phyloP scores from a whole-genome alignment of 2,888 invertebrate genomes.

The Pseudoips prasinana region DNA sequence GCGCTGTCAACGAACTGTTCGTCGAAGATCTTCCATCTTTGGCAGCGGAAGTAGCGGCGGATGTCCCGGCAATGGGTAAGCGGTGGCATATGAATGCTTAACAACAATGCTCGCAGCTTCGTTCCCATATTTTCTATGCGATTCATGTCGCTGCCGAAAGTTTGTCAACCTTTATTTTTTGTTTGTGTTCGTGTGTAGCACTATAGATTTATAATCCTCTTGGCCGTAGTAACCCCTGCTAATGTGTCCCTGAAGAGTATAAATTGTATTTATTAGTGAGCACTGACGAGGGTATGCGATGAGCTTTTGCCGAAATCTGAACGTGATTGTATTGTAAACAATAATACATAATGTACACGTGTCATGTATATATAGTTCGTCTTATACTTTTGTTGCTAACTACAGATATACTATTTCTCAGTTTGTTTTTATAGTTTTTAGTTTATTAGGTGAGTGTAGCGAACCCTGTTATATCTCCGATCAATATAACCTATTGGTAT shows the following conservation, averaged over 20 bases:
- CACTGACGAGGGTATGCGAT: slow-evolving; percentile 25
- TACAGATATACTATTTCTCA: no score
- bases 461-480: no score
- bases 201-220: slow-evolving; percentile 31
- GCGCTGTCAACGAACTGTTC: slow-evolving; percentile 74
- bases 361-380: no score
- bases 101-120: slow-evolving; percentile 68
- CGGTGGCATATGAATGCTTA: slow-evolving; percentile 75
- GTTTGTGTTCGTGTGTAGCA: slow-evolving; percentile 52
- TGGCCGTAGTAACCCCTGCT: slow-evolving; percentile 19
- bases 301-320: slow-evolving; percentile 15
- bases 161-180: slow-evolving; percentile 80
- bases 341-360: no score
- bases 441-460: no score
- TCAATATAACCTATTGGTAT: no score
- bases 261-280: slow-evolving; percentile 30
- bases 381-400: no score
- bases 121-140: slow-evolving; percentile 77
- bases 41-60: slow-evolving; percentile 79
- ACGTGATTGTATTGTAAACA: slow-evolving; percentile 10
- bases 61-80: slow-evolving; percentile 80
- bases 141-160: slow-evolving; percentile 73
- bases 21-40: slow-evolving; percentile 77
- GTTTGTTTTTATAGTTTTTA: no score
- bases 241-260: slow-evolving; percentile 20